Conservation (phyloP, 2,113 vertebrate species). For the Ciconia boyciana region DNA sequence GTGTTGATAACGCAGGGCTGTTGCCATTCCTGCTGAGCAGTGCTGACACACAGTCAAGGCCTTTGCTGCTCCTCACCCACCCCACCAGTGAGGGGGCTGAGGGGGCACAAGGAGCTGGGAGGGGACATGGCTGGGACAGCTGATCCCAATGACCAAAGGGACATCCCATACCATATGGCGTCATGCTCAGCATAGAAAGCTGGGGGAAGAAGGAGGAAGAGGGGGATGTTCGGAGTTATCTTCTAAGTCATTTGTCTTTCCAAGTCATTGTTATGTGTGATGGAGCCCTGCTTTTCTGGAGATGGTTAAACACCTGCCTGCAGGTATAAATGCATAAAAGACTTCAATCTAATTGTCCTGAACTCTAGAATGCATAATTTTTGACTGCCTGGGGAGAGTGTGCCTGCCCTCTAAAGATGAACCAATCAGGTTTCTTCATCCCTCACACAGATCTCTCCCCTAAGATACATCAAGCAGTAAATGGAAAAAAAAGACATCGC, state of each 20-base stretch:
- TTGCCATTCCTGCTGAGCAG: too few relatives aligned
- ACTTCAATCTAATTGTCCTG: background rate
- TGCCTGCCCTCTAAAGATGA: background rate
- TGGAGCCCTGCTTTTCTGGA: background rate
- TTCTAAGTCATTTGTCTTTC: background rate
- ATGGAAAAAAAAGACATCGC: background rate
- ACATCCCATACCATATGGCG: accelerated
- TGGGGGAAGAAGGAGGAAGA: background rate
- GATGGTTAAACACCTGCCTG: background rate
- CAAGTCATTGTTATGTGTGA: accelerated
- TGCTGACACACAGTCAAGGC: accelerated
- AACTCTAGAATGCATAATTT: background rate
- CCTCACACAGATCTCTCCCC: background rate
- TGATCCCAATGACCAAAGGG: background rate
- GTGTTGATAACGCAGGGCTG: too few relatives aligned
- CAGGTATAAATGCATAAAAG: background rate
- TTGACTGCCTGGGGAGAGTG: background rate
- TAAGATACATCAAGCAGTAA: background rate
- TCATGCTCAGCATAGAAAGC: background rate
- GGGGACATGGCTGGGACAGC: background rate
- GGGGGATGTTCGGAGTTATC: accelerated
- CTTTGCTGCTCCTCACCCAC: background rate
- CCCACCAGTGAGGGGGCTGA: background rate
- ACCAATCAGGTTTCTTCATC: background rate
- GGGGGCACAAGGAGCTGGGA: too few relatives aligned